Percentiles rank a stretch among this genome's conserved stretches.
Evolutionary conservation across 2,888 invertebrate species (phyloP).

Genomic region (Nomada goodeniana): DNA sequence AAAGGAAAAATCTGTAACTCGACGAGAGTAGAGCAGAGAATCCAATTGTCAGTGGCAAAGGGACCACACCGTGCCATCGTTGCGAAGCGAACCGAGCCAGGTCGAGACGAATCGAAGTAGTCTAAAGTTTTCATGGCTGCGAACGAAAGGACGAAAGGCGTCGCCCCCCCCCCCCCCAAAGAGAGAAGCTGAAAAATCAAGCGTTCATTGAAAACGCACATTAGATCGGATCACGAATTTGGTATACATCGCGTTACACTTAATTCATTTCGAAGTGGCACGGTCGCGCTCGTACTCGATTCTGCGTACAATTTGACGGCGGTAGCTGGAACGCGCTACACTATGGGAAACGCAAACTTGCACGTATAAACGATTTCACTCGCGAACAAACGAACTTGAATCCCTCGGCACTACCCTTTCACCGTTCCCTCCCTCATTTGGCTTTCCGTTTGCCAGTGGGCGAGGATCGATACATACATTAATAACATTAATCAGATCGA

Average conservation of each 20-base stretch:
- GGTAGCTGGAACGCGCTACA: conserved; percentile 26
- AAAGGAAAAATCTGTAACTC: conserved; percentile 79
- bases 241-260: conserved; percentile 58
- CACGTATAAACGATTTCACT: conserved; percentile 69
- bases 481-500: conserved; percentile 73
- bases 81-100: conserved; percentile 36
- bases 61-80: conserved; percentile 46
- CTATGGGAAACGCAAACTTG: conserved; percentile 51
- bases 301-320: conserved; percentile 27
- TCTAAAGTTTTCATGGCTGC: conserved; percentile 29
- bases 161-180: too few relatives aligned
- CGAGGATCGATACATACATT: conserved; percentile 70
- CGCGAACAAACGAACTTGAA: conserved; percentile 62
- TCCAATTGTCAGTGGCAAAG: conserved; percentile 77
- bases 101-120: conserved; percentile 44
- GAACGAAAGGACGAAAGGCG: conserved; percentile 4
- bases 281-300: conserved; percentile 2
- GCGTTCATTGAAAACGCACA: not conserved
- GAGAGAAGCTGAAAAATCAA: not conserved
- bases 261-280: conserved; percentile 29
- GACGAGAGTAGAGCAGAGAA: conserved; percentile 75
- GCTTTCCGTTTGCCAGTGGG: conserved; percentile 77
- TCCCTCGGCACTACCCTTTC: conserved; percentile 30
- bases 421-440: conserved; percentile 74
- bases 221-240: not conserved